These are phyloP conservation scores for Hypolimnas misippus DNA, from an alignment of 2,888 invertebrate species.

Conservation along the genomic window DNA sequence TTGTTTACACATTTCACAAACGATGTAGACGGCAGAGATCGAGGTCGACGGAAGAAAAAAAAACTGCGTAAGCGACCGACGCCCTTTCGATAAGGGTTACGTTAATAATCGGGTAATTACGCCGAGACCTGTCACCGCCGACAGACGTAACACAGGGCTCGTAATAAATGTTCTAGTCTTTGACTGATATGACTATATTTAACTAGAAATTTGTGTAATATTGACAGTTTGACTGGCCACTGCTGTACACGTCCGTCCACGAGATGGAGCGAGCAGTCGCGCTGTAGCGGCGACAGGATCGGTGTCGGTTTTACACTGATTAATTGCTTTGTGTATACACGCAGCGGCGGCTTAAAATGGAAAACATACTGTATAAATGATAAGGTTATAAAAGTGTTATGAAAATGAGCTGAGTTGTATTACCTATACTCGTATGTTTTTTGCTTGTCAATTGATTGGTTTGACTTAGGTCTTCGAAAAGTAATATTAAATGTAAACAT, in stretches of 20 bases:
- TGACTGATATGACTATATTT: constrained; percentile 21
- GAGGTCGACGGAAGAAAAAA: constrained; percentile 9
- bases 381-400: not conserved
- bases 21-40: not conserved
- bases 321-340: not conserved
- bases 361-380: not conserved
- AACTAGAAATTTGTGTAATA: constrained; percentile 7
- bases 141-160: not conserved
- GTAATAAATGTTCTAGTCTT: not conserved
- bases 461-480: no score
- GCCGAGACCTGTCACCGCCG: constrained; percentile 1
- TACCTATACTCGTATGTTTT: no score
- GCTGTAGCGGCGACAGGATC: constrained; percentile 5
- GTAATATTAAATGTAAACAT: no score
- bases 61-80: not conserved
- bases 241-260: not conserved
- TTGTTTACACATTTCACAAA: constrained; percentile 21
- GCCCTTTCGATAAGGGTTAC: not conserved
- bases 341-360: not conserved
- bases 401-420: not conserved
- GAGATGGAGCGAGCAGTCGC: not conserved
- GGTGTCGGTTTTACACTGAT: constrained; percentile 10
- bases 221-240: constrained; percentile 23
- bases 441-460: no score
- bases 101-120: constrained; percentile 5